Evolutionary conservation across 2,113 vertebrate genomes (phyloP).

Genomic region (Zapus hudsonius): DNA sequence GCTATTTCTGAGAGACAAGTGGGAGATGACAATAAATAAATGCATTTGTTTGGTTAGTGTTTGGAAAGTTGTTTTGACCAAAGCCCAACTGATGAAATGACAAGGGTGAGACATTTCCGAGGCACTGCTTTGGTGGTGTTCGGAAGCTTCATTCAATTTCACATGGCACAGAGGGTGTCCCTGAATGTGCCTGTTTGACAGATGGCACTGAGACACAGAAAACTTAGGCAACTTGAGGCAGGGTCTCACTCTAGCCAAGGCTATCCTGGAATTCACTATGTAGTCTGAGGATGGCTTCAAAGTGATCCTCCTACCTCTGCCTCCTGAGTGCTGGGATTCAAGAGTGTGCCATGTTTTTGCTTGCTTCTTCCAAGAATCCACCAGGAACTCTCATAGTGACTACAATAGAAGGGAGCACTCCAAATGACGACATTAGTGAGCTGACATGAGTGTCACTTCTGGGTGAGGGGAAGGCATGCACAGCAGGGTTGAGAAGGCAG

Average conservation of each 20-base stretch:
- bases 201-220: background rate
- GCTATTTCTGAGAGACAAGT: constrained; percentile 66
- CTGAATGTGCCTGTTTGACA: background rate
- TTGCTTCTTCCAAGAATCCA: background rate
- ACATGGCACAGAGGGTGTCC: background rate
- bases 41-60: constrained; percentile 57
- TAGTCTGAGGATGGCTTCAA: no score
- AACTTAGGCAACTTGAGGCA: background rate
- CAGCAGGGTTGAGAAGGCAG: background rate
- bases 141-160: background rate
- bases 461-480: background rate
- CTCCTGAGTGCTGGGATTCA: background rate
- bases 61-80: constrained; percentile 45
- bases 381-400: no score
- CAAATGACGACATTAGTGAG: background rate
- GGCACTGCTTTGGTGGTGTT: background rate
- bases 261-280: no score
- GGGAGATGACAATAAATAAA: constrained; percentile 38
- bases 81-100: background rate
- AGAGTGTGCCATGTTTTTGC: background rate
- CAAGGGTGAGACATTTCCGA: background rate
- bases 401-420: background rate
- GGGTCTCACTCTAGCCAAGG: no score
- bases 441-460: background rate
- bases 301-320: no score